Evolutionary conservation across 2,888 invertebrate genomes (phyloP), one percentile per base, ranked within the genome.

Genomic region (Chrysolina americana): DNA sequence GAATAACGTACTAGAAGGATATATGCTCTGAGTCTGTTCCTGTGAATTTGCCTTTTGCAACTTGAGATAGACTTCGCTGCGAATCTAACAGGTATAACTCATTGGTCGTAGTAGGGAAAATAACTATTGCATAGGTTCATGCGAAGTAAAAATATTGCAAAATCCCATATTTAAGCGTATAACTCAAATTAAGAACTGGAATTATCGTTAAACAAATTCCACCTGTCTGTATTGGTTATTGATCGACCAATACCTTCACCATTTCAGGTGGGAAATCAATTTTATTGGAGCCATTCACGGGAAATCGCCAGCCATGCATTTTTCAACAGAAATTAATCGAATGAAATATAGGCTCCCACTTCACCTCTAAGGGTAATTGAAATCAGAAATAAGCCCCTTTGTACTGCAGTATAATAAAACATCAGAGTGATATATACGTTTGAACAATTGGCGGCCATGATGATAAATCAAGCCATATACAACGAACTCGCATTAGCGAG

Each of bases 401-500:
- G 59, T 28, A 36, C 59, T 59, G 59, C 59, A 59, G 59, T 59
- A 59, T 59, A 59, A 59, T 59, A 59, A 59, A 59, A 59, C 59
- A 59, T 59, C 28, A 2, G 28, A 28, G 59, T 59, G 59, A 59
- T 59, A 59, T 59, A 59, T 59, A 59, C 59, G 59, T 59, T 28
- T 59, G 59, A 59, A 59, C 59, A 59, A 59, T 28, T 17, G 59
- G n/a, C 13, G 9, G 28, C 17, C 59, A 36, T n/a, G 28, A 28
- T 23, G 59, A 53, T 59, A 59, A 59, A 59, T 59, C 28, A 53
- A 13, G 21, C 11, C 53, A 5, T 53, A 19, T 53, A 53, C 53
- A 53, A 21, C 53, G 21, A 53, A 53, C 53, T 53, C 53, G 21
- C 53, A 53, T 19, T 21, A 53, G 53, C 19, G 19, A 10, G 53